Evolutionary conservation across 2,113 vertebrate species (phyloP).

Genomic region (Meriones unguiculatus): DNA sequence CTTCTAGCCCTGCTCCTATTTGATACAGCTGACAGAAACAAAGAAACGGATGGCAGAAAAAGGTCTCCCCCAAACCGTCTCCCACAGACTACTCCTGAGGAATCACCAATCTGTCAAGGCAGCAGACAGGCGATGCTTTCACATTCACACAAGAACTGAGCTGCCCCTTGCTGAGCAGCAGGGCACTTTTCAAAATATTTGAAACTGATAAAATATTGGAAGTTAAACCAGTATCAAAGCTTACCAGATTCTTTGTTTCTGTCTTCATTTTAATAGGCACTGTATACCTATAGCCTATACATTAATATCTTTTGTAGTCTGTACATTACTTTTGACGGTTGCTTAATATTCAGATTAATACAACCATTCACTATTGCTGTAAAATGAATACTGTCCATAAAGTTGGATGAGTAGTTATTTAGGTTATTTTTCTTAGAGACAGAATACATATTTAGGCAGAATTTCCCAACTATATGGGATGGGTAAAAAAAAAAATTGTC

Average conservation of each 20-base stretch:
- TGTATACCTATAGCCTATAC: slow-evolving; percentile 3
- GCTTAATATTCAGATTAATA: slow-evolving; percentile 46
- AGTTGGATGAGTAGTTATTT: slow-evolving; percentile 12
- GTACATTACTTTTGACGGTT: not conserved
- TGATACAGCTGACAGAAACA: slow-evolving; percentile 69
- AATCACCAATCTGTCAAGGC: slow-evolving; percentile 27
- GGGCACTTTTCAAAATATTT: not conserved
- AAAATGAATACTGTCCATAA: slow-evolving; percentile 15
- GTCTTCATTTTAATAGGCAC: slow-evolving; percentile 20
- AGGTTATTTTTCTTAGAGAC: slow-evolving; percentile 32
- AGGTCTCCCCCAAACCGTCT: slow-evolving; percentile 44
- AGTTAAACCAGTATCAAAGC: not conserved
- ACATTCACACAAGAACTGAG: slow-evolving; percentile 42
- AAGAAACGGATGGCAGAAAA: slow-evolving; percentile 72
- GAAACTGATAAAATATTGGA: slow-evolving; percentile 14
- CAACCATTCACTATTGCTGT: not conserved
- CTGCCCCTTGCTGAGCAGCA: not conserved
- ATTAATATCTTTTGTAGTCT: not conserved
- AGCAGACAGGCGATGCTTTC: not conserved
- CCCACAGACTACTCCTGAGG: slow-evolving; percentile 45
- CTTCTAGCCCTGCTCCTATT: slow-evolving; percentile 76
- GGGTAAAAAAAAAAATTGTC: not conserved
- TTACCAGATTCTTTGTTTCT: not conserved
- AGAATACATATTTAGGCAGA: slow-evolving; percentile 17
- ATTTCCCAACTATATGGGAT: not conserved